Evolutionary conservation across 2,113 vertebrate species (phyloP), one percentile per base, ranked within the genome.

Genomic region (Redunca redunca): DNA sequence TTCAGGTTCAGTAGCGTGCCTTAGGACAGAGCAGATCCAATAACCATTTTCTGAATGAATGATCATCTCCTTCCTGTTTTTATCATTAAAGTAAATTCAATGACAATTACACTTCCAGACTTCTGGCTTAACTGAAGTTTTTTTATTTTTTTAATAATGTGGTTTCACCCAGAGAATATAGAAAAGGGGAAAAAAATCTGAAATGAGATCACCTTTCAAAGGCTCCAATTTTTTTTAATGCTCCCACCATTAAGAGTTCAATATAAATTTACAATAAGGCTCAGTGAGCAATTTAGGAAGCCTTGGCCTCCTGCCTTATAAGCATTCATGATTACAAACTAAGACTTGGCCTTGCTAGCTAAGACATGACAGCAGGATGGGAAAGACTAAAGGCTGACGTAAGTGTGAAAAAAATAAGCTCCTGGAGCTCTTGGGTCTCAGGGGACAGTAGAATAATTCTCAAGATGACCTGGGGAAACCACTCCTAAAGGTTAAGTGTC

Each of bases 241-340:
- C 94, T 98, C 87, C 88, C 77, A 90, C 97, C 97, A 98, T 98
- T 97, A 97, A 96, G 93, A 96, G 94, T 97, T 98, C 92, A 97
- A 97, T 97, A 98, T 98, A 98, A 98, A 98, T 98, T 98, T 98
- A 94, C 97, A 94, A 85, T 96, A 88, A 98, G 64, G 36, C 81
- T 93, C 96, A 58, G 71, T 43, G 64, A 95, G 94, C 83, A 82
- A 98, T 95, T 97, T 91, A 97, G 91, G 94, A 95, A 95, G 82
- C 40, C 67, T 98, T 97, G 98, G 98, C 98, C 96, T 97, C 85
- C 71, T 97, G 98, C 98, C 98, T 97, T 91, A 33, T 62, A 92
- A 93, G 93, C 92, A 98, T 98, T 98, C 97, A 92, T 92, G 97
- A 97, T 97, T 97, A 88, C 95, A 95, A 95, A 94, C 84, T 64